Conservation (phyloP, 2,797 vertebrate genomes). For the Mormyrus proboscirostris region DNA sequence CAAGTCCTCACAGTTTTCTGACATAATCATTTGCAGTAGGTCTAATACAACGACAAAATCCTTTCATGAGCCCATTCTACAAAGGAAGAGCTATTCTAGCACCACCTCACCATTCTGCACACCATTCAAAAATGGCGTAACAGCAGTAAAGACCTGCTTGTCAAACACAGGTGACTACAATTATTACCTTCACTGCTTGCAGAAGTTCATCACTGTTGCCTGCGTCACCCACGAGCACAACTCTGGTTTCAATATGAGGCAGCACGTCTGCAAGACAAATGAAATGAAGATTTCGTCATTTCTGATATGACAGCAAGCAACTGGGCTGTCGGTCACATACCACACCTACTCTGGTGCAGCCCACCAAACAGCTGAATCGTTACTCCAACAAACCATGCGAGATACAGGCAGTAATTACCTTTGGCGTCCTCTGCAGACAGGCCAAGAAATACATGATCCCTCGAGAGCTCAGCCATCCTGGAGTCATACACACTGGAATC, state of each 20-base stretch:
- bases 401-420: conserved; percentile 57
- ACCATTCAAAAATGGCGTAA: background rate
- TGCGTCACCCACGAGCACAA: conserved; percentile 80
- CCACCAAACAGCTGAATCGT: background rate
- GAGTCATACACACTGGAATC: conserved; percentile 86
- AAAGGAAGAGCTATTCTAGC: background rate
- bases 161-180: background rate
- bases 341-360: too few relatives aligned
- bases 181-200: conserved; percentile 80
- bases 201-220: conserved; percentile 66
- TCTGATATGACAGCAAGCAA: too few relatives aligned
- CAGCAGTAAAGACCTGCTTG: background rate
- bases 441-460: conserved; percentile 66
- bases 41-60: background rate
- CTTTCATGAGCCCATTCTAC: background rate
- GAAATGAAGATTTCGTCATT: background rate
- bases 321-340: background rate
- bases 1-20: background rate
- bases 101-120: background rate
- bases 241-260: conserved; percentile 80
- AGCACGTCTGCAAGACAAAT: conserved; percentile 67
- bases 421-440: conserved; percentile 61
- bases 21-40: background rate
- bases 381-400: background rate
- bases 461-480: conserved; percentile 76